Conservation (phyloP, 2,113 vertebrate genomes). For the Apodemus speciosus region DNA sequence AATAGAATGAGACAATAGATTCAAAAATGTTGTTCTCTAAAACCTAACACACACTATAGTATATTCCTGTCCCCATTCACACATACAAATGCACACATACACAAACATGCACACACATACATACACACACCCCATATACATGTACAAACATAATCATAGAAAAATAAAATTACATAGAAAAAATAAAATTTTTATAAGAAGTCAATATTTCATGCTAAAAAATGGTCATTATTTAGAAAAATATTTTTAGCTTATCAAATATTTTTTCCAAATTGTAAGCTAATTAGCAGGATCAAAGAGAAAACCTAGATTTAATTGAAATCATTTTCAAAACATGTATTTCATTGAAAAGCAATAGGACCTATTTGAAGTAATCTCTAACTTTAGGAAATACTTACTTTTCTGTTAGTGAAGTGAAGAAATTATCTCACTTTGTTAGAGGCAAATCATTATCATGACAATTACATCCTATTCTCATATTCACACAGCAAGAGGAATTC, state of each 20-base stretch:
- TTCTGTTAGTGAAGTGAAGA: not conserved
- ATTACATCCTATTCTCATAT: not conserved
- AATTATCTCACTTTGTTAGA: not conserved
- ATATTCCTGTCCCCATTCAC: not conserved
- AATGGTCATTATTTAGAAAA: not conserved
- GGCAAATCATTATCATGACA: not conserved
- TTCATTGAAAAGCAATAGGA: not conserved
- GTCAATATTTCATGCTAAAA: not conserved
- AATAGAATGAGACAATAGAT: not conserved
- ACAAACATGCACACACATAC: not conserved
- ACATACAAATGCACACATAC: not conserved
- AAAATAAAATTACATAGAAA: not conserved
- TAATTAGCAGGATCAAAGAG: not conserved
- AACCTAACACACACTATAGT: too few relatives aligned
- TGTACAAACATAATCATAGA: not conserved
- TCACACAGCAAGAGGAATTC: not conserved
- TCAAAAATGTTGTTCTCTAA: not conserved
- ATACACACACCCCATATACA: not conserved
- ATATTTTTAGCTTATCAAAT: not conserved
- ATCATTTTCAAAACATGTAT: constrained; percentile 18
- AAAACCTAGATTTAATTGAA: not conserved
- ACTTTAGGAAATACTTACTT: not conserved
- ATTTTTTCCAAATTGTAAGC: not conserved
- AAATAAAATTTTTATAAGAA: not conserved
- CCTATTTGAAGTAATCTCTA: not conserved